Evolutionary conservation across 23 tunicate species (phyloP).

Genomic region (Styela clava): DNA sequence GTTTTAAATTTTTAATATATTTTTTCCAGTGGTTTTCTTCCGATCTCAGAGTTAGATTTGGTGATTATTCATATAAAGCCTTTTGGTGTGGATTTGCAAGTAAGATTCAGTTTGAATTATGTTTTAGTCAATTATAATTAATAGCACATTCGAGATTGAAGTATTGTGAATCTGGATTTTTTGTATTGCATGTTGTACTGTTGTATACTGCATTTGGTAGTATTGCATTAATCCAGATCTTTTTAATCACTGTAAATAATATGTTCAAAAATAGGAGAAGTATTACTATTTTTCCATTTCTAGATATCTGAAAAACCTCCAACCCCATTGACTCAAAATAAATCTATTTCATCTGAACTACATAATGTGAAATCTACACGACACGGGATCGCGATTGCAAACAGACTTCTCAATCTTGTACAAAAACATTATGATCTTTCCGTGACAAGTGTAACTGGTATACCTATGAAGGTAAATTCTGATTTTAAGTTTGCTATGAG

Average conservation of each 20-base stretch:
- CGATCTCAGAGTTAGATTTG: slow-evolving; percentile 42
- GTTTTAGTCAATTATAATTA: too few species aligned
- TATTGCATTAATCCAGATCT: too few species aligned
- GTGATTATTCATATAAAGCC: slow-evolving; percentile 78
- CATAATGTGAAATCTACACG: slow-evolving; percentile 85
- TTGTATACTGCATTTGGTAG: too few species aligned
- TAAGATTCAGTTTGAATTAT: too few species aligned
- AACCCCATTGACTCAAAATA: slow-evolving; percentile 5
- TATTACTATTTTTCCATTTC: too few species aligned
- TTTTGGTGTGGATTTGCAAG: slow-evolving; percentile 36
- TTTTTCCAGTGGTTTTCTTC: slow-evolving; percentile 28
- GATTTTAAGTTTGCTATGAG: too few species aligned
- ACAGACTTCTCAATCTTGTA: slow-evolving; percentile 76
- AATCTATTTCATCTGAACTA: slow-evolving; percentile 31
- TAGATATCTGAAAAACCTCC: slow-evolving; percentile 24
- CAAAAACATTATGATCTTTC: slow-evolving; percentile 72
- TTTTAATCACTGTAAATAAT: too few species aligned
- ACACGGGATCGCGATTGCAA: slow-evolving; percentile 88
- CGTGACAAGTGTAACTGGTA: slow-evolving; percentile 86
- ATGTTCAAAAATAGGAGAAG: too few species aligned
- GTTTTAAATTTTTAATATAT: neutral
- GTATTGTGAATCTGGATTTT: too few species aligned
- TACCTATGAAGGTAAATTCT: slow-evolving; percentile 81
- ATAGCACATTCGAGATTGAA: neutral
- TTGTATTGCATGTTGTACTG: too few species aligned